phyloP scores from a whole-genome alignment of 2,797 vertebrate species.

The Notolepis coatsorum region DNA sequence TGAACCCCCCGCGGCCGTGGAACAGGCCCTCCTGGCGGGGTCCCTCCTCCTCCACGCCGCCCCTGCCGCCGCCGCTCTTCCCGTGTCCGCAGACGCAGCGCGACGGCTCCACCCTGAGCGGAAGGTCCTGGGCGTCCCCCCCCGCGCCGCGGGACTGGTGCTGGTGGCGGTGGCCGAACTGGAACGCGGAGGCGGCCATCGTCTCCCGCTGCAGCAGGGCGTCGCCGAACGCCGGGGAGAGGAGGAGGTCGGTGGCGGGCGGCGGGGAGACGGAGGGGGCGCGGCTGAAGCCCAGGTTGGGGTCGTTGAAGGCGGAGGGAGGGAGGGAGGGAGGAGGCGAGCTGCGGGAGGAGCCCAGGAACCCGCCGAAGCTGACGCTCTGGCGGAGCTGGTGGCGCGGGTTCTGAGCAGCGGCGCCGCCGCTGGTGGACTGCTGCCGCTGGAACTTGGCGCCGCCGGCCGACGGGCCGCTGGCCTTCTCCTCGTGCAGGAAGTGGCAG shows the following conservation, averaged over 20 bases:
- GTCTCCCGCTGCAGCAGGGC: conserved; percentile 48
- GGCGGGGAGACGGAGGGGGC: conserved; percentile 85
- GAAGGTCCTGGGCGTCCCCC: conserved; percentile 77
- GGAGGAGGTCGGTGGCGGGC: conserved; percentile 74
- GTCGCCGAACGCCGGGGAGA: conserved; percentile 78
- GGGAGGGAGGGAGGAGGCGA: conserved; percentile 80
- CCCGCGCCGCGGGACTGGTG: conserved; percentile 54
- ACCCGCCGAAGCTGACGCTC: conserved; percentile 89
- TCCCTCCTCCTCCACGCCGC: conserved; percentile 51
- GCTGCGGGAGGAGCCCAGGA: conserved; percentile 76
- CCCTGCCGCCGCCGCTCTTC: conserved; percentile 49
- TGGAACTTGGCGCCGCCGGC: conserved; percentile 56
- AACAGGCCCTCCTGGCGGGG: conserved; percentile 49
- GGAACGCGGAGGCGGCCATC: conserved; percentile 64
- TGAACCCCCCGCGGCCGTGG: conserved; percentile 47
- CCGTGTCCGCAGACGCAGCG: conserved; percentile 82
- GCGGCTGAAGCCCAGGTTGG: conserved; percentile 78
- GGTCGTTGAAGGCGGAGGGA: conserved; percentile 73
- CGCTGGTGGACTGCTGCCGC: conserved; percentile 16
- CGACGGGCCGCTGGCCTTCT: conserved; percentile 56
- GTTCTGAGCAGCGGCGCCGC: conserved; percentile 34
- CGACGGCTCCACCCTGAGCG: conserved; percentile 69
- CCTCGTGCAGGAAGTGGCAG: conserved; percentile 93
- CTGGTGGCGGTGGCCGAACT: conserved; percentile 62
- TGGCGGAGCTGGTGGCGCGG: conserved; percentile 84